These are phyloP conservation scores for Hystrix brachyura DNA, from an alignment of 2,113 vertebrate genomes.

Conservation along the genomic window DNA sequence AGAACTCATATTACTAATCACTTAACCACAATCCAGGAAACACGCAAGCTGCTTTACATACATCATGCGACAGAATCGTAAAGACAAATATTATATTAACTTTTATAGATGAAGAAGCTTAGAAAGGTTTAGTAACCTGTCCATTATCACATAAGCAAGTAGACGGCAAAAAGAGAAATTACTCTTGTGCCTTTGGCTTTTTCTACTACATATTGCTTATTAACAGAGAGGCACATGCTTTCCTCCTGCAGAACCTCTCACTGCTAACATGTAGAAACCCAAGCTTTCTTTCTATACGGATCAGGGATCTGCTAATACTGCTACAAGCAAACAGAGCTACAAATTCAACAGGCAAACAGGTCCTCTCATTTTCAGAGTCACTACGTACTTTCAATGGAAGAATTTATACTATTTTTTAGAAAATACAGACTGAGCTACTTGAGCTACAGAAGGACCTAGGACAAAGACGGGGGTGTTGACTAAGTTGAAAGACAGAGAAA, in stretches of 20 bases:
- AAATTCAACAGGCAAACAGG: background rate
- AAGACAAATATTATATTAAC: conserved; percentile 40
- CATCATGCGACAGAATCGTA: conserved; percentile 60
- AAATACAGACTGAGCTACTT: conserved; percentile 13
- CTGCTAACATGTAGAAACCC: background rate
- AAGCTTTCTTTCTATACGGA: conserved; percentile 7
- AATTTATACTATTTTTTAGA: conserved; percentile 39
- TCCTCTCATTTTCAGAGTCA: background rate
- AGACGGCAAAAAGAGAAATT: conserved; percentile 38
- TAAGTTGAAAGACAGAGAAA: background rate
- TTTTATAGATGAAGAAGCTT: conserved; percentile 53
- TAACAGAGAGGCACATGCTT: background rate
- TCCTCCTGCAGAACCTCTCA: background rate
- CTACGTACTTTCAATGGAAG: background rate
- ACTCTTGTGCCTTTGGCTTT: background rate
- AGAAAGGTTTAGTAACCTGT: conserved; percentile 55
- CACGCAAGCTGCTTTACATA: conserved; percentile 65
- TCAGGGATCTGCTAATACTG: background rate
- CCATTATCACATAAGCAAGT: background rate
- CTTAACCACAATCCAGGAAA: conserved; percentile 45
- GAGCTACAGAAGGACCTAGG: background rate
- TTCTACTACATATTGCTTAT: background rate
- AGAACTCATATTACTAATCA: conserved; percentile 65
- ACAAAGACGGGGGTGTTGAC: background rate
- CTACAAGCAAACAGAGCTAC: background rate